Conservation (phyloP, 2,797 vertebrate species). For the Eulemur albifrons region DNA sequence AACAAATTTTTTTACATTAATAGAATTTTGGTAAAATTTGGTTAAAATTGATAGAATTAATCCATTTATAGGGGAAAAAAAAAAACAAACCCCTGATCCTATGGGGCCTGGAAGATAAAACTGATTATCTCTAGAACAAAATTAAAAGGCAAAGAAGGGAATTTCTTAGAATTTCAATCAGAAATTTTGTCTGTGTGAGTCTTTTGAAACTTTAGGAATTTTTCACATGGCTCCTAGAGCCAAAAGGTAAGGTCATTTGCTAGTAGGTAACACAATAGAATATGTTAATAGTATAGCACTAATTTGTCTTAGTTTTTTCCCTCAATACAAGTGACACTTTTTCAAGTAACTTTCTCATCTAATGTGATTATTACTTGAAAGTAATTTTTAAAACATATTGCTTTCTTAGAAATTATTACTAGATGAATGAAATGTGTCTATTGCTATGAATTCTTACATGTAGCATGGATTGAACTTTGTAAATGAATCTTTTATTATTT, state of each 20-base stretch:
- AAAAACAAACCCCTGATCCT: background rate
- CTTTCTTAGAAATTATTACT: background rate
- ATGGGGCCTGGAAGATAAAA: background rate
- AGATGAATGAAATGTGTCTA: background rate
- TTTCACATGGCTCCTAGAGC: background rate
- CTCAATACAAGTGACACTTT: background rate
- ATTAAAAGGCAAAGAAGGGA: background rate
- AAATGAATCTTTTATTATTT: background rate
- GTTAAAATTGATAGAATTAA: background rate
- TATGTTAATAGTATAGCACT: background rate
- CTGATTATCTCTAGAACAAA: background rate
- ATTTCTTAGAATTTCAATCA: background rate
- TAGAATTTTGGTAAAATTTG: background rate
- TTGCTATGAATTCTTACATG: background rate
- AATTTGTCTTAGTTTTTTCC: background rate
- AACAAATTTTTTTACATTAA: background rate
- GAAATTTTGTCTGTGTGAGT: background rate
- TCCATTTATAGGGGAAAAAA: background rate
- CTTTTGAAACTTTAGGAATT: background rate
- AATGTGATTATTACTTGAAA: background rate
- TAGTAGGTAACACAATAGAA: background rate
- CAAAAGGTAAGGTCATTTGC: background rate
- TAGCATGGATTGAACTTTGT: background rate
- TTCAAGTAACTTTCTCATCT: background rate
- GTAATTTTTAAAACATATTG: background rate